A percentile compares a stretch with the other conserved stretches of the same genome.
These are phyloP conservation scores for Argyresthia albistria DNA, from an alignment of 2,888 invertebrate species.

Conservation along the genomic window DNA sequence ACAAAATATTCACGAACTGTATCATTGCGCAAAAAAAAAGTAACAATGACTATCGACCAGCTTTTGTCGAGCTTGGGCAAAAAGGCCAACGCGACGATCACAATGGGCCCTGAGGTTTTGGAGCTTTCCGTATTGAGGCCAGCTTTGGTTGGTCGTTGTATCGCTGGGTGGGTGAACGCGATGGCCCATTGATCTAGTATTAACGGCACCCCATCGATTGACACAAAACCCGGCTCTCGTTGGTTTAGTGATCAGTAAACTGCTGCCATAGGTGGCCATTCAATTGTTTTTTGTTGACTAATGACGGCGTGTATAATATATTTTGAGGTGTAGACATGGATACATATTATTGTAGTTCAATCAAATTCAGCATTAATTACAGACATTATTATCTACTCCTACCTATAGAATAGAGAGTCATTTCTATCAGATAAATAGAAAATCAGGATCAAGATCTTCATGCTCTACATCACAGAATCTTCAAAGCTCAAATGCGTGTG, in stretches of 20 bases:
- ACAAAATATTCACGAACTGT: conserved; percentile 64
- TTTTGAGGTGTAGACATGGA: no score
- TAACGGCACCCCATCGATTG: conserved; percentile 63
- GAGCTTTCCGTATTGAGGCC: not conserved
- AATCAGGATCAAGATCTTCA: no score
- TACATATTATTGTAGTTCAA: no score
- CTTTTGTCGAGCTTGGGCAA: not conserved
- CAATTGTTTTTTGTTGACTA: conserved; percentile 21
- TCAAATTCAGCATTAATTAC: no score
- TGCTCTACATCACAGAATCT: no score
- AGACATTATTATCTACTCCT: no score
- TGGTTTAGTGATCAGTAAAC: conserved; percentile 56
- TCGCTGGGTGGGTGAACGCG: conserved; percentile 24
- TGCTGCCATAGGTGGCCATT: conserved; percentile 40
- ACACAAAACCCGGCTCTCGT: conserved; percentile 46
- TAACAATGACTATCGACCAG: not conserved
- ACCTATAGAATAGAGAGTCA: no score
- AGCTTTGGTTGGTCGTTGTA: conserved; percentile 3
- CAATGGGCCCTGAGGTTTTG: not conserved
- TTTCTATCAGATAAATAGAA: no score
- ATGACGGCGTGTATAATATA: not conserved
- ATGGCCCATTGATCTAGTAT: conserved; percentile 58
- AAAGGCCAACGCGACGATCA: not conserved
- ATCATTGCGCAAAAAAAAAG: conserved; percentile 68
- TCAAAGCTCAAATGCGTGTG: conserved; percentile 1